These are phyloP conservation scores for Oncorhynchus nerka DNA, from an alignment of 2,113 vertebrate genomes.

Conservation along the genomic window DNA sequence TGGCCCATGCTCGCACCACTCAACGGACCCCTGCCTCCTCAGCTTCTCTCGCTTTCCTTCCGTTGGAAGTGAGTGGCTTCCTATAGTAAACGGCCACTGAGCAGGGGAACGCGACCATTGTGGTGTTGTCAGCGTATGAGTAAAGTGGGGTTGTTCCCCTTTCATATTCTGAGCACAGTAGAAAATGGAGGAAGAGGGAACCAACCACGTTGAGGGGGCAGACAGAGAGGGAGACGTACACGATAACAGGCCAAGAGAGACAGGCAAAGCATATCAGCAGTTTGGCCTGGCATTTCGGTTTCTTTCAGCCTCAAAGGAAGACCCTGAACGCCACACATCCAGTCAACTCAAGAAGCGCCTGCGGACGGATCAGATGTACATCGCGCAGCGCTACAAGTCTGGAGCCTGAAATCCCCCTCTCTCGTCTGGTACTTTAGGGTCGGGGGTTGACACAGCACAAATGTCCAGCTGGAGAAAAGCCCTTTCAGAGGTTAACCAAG, in stretches of 20 bases:
- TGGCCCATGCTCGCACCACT: too few relatives aligned
- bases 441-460: slow-evolving; percentile 96
- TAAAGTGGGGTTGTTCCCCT: slow-evolving; percentile 52
- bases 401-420: slow-evolving; percentile 62
- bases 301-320: slow-evolving; percentile 24
- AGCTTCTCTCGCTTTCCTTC: too few relatives aligned
- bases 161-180: slow-evolving; percentile 61
- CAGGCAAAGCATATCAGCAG: slow-evolving; percentile 10
- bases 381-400: slow-evolving; percentile 20
- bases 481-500: slow-evolving; percentile 82
- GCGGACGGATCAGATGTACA: slow-evolving; percentile 46
- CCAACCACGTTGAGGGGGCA: slow-evolving; percentile 78
- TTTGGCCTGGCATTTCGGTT: slow-evolving; percentile 25
- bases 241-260: slow-evolving; percentile 66
- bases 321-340: slow-evolving; percentile 57
- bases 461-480: slow-evolving; percentile 92
- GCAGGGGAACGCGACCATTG: background rate
- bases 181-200: slow-evolving; percentile 84
- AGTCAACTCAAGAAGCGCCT: slow-evolving; percentile 24
- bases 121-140: slow-evolving; percentile 11
- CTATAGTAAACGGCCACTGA: too few relatives aligned
- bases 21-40: too few relatives aligned
- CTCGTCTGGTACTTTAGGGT: slow-evolving; percentile 76
- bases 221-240: slow-evolving; percentile 66
- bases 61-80: too few relatives aligned